Base-by-base conservation (phyloP, 2,113 vertebrate genomes). In the Eonycteris spelaea region DNA sequence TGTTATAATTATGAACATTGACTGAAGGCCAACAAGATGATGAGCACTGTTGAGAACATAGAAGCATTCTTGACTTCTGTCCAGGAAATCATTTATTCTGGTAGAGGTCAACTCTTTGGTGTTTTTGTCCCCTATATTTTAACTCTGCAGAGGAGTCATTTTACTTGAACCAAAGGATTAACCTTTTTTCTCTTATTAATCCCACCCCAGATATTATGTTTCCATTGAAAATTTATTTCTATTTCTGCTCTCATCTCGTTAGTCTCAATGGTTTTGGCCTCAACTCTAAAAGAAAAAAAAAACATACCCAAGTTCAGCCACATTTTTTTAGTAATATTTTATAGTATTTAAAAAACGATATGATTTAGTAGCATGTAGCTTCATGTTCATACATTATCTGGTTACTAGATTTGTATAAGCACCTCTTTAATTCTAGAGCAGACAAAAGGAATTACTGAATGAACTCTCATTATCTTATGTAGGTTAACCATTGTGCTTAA, bases 1-100 rank as follows among this genome's bases (percentile, higher is more conserved):
- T 94, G 84, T 80, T 97, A 86, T 90, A 91, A 96, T 98, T 96
- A 97, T 91, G 90, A 91, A 86, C 91, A 70, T 40, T 96, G 97
- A 96, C 53, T 79, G 65, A 95, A 95, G 90, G 91, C 95, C 91
- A 96, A 78, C 21, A 87, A 93, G 38, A 96, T 96, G 95, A 95
- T 89, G 78, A 91, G 22, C 26, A 68, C 63, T 95, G 74, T 68
- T 95, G 89, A 94, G 93, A 86, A 91, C 77, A 65, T 57, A 78
- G 90, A 94, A 80, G n/a, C 43, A 78, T 92, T 89, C 53, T 94
- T 97, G 90, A 91, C 87, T 88, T 92, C 75, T 97, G 86, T 94
- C 43, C 90, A 86, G 38, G 77, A 63, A 89, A 83, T 94, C 67
- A 79, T 96, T 94, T 77, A 38, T 96, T 95, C 65, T 93, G 24